These are phyloP conservation scores for Plotosus lineatus DNA, from an alignment of 2,113 vertebrate genomes.

Conservation along the genomic window DNA sequence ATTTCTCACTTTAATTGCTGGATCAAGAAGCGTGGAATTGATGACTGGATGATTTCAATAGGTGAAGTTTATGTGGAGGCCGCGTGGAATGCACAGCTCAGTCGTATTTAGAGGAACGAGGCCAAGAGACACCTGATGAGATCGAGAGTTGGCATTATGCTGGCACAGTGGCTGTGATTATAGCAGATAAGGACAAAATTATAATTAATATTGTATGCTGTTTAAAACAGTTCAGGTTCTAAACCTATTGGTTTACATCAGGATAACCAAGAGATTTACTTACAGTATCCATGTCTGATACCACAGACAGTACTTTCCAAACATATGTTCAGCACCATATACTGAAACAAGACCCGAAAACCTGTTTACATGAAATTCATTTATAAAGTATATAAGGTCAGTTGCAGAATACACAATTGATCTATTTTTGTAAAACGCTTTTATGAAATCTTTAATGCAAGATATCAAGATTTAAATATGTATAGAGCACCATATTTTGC, in stretches of 20 bases:
- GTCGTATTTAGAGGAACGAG: conserved; percentile 39
- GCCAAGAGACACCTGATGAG: conserved; percentile 62
- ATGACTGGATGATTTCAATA: background rate
- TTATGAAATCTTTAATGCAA: no score
- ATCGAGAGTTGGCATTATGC: conserved; percentile 62
- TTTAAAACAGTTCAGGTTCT: background rate
- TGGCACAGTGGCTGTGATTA: conserved; percentile 65
- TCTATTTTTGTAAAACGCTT: no score
- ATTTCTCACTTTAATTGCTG: background rate
- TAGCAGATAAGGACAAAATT: conserved; percentile 1
- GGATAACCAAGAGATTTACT: no score
- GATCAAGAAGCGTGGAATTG: background rate
- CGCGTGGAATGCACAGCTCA: background rate
- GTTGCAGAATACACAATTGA: no score
- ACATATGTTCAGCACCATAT: background rate
- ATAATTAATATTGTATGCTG: background rate
- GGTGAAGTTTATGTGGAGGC: background rate
- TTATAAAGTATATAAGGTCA: no score
- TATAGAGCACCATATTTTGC: no score
- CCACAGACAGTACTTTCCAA: background rate
- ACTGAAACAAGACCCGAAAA: background rate
- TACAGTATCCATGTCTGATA: background rate
- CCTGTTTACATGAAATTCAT: no score
- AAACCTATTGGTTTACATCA: background rate
- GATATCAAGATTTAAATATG: no score